Percentiles rank a stretch among this genome's conserved stretches.
phyloP scores from a whole-genome alignment of 2,888 invertebrate species.

The Uropetala carovei region DNA sequence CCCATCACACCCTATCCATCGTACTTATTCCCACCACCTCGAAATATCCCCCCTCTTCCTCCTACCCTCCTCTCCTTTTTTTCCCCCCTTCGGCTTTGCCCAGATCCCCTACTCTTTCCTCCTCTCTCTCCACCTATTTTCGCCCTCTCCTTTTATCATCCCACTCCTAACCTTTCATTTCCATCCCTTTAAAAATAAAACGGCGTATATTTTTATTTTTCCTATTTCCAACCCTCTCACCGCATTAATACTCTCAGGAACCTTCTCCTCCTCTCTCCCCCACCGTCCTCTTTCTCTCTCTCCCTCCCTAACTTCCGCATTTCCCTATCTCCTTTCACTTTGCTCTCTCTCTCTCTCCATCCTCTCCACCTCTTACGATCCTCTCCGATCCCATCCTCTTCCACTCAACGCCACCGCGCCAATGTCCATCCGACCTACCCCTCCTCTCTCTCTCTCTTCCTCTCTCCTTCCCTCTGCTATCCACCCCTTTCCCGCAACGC shows the following conservation, averaged over 20 bases:
- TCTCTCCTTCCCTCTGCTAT: background rate
- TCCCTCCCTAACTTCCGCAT: background rate
- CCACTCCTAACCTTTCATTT: slow-evolving; percentile 13
- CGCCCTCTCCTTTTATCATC: background rate
- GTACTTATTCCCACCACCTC: background rate
- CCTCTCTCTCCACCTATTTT: background rate
- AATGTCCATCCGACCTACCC: slow-evolving; percentile 5
- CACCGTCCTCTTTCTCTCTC: background rate
- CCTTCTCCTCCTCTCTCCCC: background rate
- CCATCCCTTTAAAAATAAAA: slow-evolving; percentile 3
- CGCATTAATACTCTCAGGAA: slow-evolving; percentile 20
- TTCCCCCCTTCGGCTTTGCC: background rate
- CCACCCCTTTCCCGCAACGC: background rate
- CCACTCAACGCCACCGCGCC: slow-evolving; percentile 27
- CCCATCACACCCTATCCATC: too few species aligned
- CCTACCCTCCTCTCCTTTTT: too few species aligned
- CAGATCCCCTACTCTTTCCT: background rate
- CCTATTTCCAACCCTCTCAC: slow-evolving; percentile 21
- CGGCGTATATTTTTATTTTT: background rate
- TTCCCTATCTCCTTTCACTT: background rate
- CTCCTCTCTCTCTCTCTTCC: background rate
- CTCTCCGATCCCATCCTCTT: background rate
- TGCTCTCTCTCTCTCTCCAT: background rate
- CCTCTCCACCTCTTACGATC: background rate
- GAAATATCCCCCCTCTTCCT: too few species aligned